Evolutionary conservation across 2,113 vertebrate genomes (phyloP).

Genomic region (Melanocharis versteri): DNA sequence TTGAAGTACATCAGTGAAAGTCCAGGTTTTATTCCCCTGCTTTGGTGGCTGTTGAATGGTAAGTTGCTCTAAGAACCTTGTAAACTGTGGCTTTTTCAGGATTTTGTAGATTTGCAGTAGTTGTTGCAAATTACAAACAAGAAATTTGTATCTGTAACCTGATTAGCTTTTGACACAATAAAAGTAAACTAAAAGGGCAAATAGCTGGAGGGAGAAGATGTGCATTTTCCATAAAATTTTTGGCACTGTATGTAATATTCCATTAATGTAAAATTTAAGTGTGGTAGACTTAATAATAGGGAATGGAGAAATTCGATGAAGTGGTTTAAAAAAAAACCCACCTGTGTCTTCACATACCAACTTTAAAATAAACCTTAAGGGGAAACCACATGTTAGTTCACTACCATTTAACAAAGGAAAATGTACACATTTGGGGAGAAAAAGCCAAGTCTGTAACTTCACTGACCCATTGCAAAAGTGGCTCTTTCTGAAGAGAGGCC

Average conservation of each 20-base stretch:
- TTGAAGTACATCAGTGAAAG: slow-evolving; percentile 85
- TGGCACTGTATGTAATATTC: neutral
- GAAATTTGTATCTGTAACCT: neutral
- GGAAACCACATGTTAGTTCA: neutral
- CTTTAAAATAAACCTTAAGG: neutral
- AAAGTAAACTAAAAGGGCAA: neutral
- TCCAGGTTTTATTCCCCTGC: slow-evolving; percentile 78
- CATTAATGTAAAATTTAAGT: neutral
- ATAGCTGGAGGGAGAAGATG: neutral
- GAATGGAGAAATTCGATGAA: neutral
- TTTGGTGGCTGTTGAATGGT: slow-evolving; percentile 88
- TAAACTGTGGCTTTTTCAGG: neutral
- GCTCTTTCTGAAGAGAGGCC: neutral
- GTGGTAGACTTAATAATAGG: neutral
- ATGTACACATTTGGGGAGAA: neutral
- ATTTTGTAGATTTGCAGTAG: neutral
- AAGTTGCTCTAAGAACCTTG: neutral
- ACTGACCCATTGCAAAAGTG: neutral
- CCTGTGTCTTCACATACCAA: neutral
- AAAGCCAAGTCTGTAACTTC: neutral
- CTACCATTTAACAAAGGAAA: neutral
- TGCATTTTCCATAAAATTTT: neutral
- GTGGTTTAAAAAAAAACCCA: neutral
- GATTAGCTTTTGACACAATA: neutral
- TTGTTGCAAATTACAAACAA: neutral